These are phyloP conservation scores for Bombylius major DNA, from an alignment of 2,888 invertebrate genomes.

Conservation along the genomic window DNA sequence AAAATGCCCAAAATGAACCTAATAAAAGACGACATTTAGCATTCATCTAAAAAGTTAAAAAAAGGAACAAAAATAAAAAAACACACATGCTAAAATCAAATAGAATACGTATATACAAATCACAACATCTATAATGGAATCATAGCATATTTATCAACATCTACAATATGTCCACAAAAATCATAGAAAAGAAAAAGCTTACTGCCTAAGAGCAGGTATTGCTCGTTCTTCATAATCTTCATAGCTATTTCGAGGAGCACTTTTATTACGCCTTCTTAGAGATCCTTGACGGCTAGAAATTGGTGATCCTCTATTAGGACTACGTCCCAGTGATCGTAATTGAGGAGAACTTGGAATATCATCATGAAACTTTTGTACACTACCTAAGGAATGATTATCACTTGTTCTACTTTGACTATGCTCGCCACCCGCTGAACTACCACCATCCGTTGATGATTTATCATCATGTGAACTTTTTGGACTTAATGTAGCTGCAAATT, in stretches of 20 bases:
- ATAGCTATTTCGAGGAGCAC: conserved; percentile 56
- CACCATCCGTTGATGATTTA: conserved; percentile 27
- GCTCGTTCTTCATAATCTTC: conserved; percentile 80
- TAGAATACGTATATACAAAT: no score
- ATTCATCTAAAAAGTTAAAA: no score
- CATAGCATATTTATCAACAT: no score
- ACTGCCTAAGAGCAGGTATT: conserved; percentile 76
- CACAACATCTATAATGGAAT: no score
- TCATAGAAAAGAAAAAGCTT: conserved; percentile 27
- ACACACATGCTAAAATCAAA: no score
- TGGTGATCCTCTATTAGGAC: conserved; percentile 40
- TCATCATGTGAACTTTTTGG: conserved; percentile 28
- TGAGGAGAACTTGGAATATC: conserved; percentile 34
- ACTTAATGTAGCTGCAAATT: conserved; percentile 22
- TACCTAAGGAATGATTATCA: conserved; percentile 5
- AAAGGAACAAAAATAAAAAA: no score
- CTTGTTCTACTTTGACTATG: conserved; percentile 9
- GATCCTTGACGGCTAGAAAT: conserved; percentile 44
- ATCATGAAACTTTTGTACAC: conserved; percentile 29
- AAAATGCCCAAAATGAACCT: no score
- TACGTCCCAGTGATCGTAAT: conserved; percentile 23
- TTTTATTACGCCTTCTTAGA: conserved; percentile 50
- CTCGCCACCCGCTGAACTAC: conserved; percentile 18
- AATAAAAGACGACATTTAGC: no score
- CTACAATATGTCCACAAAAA: no score